Evolutionary conservation across 1,140 invertebrate genomes (phyloP).

Genomic region (Platyscapa corneri): DNA sequence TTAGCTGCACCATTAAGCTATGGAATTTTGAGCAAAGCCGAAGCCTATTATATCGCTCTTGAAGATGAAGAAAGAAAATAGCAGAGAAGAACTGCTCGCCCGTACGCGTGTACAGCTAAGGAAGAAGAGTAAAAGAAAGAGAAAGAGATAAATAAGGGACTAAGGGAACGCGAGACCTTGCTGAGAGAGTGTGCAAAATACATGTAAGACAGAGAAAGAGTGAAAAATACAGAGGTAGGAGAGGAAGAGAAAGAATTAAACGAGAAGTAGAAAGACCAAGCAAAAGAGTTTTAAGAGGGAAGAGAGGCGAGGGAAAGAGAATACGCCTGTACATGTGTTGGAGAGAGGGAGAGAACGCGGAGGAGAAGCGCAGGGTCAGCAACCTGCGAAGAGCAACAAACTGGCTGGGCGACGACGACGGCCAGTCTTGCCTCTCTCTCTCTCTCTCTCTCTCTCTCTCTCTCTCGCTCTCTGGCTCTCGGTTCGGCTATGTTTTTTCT

Average conservation of each 20-base stretch:
- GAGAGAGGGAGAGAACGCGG: not conserved
- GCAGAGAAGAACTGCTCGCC: not conserved
- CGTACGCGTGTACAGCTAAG: not conserved
- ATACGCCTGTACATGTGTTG: not conserved
- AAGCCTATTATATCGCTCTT: not conserved
- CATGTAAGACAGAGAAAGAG: not conserved
- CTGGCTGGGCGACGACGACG: constrained; percentile 40
- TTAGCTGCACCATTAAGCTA: not conserved
- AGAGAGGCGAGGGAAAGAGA: not conserved
- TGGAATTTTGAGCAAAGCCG: not conserved
- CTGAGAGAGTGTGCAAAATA: constrained; percentile 10
- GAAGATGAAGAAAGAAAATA: not conserved
- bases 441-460: not conserved
- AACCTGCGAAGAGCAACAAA: constrained; percentile 53
- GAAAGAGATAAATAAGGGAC: constrained; percentile 32
- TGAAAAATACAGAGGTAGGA: not conserved
- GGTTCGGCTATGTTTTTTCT: constrained; percentile 31
- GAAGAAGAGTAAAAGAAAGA: not conserved
- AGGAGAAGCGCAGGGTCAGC: constrained; percentile 49
- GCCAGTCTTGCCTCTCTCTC: not conserved
- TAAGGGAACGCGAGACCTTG: not conserved
- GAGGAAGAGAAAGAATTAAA: not conserved
- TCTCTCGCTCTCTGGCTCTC: not conserved
- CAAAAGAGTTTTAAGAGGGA: not conserved
- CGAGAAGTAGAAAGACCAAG: not conserved